These are phyloP conservation scores for Drosophila melanica DNA, from an alignment of 1,140 invertebrate genomes.

Conservation along the genomic window DNA sequence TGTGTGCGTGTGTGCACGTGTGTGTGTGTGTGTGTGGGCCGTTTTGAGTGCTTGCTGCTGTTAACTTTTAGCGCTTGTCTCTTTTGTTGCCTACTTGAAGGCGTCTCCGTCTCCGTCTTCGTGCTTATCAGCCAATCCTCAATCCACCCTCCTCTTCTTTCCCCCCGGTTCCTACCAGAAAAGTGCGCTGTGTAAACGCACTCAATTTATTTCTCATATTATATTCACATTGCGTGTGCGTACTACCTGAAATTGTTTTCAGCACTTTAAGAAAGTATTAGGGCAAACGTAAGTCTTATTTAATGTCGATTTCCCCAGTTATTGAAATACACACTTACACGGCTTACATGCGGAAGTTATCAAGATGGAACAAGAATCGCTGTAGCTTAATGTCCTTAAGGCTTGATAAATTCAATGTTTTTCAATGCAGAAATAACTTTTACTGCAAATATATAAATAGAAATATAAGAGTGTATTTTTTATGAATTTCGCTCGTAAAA, in stretches of 20 bases:
- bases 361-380: not conserved
- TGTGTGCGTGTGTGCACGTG: slow-evolving; percentile 6
- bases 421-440: not conserved
- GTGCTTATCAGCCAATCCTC: slow-evolving; percentile 3
- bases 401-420: not conserved
- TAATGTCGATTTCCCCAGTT: slow-evolving; percentile 20
- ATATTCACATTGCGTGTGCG: slow-evolving; percentile 68
- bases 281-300: slow-evolving; percentile 30
- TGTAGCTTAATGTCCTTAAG: not conserved
- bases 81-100: slow-evolving; percentile 63
- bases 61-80: slow-evolving; percentile 58
- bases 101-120: slow-evolving; percentile 30
- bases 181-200: slow-evolving; percentile 41
- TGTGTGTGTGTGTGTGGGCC: slow-evolving; percentile 15
- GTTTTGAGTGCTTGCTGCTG: slow-evolving; percentile 49
- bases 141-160: not conserved
- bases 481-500: not conserved
- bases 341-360: not conserved
- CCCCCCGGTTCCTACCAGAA: slow-evolving; percentile 17
- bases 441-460: not conserved
- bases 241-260: slow-evolving; percentile 59
- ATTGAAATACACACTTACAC: slow-evolving; percentile 20
- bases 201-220: slow-evolving; percentile 68
- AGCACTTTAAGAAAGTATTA: slow-evolving; percentile 37
- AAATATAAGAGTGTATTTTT: too few relatives aligned